phyloP scores from a whole-genome alignment of 2,113 vertebrate species.

The Sphaerodactylus townsendi region DNA sequence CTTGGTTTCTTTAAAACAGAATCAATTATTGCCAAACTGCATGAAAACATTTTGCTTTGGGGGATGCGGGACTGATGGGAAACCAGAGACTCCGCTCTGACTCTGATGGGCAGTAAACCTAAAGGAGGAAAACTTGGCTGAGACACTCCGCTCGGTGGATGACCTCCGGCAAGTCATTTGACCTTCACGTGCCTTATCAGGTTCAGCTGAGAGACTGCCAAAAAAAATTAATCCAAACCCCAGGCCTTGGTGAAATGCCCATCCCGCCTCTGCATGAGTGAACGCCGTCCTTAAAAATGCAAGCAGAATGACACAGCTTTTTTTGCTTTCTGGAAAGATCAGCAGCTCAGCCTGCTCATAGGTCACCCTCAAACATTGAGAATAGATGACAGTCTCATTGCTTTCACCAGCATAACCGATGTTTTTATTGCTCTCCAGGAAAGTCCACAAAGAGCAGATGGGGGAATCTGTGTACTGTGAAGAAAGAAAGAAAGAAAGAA shows the following conservation, averaged over 20 bases:
- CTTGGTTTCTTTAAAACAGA: conserved; percentile 4
- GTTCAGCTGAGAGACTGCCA: conserved; percentile 45
- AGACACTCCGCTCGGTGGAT: conserved; percentile 5
- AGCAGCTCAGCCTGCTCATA: background rate
- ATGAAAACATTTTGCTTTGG: conserved; percentile 22
- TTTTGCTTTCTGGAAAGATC: background rate
- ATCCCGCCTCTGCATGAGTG: conserved; percentile 23
- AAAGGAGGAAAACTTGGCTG: conserved; percentile 33
- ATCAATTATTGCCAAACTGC: conserved; percentile 28
- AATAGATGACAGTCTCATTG: background rate
- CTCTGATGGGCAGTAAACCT: conserved; percentile 32
- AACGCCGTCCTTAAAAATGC: conserved; percentile 16
- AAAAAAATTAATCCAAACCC: conserved; percentile 25
- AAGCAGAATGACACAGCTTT: conserved; percentile 20
- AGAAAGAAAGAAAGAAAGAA: no score
- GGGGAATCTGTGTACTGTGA: no score
- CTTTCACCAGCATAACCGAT: background rate
- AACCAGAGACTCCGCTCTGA: conserved; percentile 29
- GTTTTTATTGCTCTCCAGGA: background rate
- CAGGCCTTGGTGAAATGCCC: conserved; percentile 26
- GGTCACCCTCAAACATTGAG: background rate
- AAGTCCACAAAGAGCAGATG: conserved; percentile 12
- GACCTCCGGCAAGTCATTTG: conserved; percentile 34
- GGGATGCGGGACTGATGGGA: conserved; percentile 22
- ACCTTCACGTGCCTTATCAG: conserved; percentile 34